Base-by-base conservation (phyloP, 2,113 vertebrate species). In the Hassar affinis region DNA sequence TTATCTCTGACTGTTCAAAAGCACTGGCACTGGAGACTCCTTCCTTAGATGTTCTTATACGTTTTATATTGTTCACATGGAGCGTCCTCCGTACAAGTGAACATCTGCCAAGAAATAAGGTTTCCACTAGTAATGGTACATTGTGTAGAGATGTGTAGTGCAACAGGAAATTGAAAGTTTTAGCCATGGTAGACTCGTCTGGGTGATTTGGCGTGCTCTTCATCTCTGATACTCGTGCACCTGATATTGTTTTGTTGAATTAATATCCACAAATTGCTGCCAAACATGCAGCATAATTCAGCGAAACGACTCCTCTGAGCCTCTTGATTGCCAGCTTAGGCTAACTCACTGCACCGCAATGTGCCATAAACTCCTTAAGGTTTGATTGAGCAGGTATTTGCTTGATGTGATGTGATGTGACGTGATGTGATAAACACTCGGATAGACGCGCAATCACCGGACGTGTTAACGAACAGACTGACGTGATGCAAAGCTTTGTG, bases 401-500 rank as follows among this genome's bases (percentile, higher is more conserved):
- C 56, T 22, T 4, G 2, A 51, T 18, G 47, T 47, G 22, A 18
- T 18, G 38, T 11, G 30, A 51, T 51, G 49, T 15, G 49, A 79
- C 45, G 56, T 38, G 49, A 79, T 61, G 56, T 38, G 78, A 30
- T 22, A 42, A 64, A 45, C 35, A 49, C 74, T 82, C 80, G 15
- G 49, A 51, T 64, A 17, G 61, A 27, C 76, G 51, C 27, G 54
- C 68, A 79, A 79, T 74, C 77, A 84, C 6, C 66, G 45, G 76
- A 35, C 17, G 52, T 79, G 22, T 27, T 72, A 59, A 30, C 30
- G 27, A 71, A 51, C 18, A 20, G 25, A 27, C 15, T 18, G 4
- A 15, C 3, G 45, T 25, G 33, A 68, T 22, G n/a, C 85, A 25
- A 45, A 89, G 83, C 86, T 35, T 27, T 87, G 89, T 17, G 51